A percentile compares a stretch with the other conserved stretches of the same genome.
These are phyloP conservation scores for Drosophila lowei DNA, from an alignment of 1,140 invertebrate genomes.

Conservation along the genomic window DNA sequence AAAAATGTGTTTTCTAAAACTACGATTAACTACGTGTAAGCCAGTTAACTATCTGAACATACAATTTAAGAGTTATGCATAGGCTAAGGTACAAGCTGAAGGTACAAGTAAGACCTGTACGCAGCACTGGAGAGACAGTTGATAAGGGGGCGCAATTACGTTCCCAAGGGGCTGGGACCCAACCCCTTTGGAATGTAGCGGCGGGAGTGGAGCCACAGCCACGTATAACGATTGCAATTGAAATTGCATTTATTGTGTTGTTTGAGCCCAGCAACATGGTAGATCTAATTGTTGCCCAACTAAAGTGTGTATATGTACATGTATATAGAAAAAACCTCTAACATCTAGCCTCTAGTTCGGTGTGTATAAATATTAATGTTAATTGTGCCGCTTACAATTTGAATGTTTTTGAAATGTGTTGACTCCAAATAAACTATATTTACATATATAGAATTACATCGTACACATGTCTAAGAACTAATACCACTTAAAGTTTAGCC, in stretches of 20 bases:
- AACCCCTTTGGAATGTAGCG: slow-evolving; percentile 58
- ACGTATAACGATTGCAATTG: slow-evolving; percentile 28
- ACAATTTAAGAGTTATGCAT: background rate
- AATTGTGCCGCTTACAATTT: slow-evolving; percentile 12
- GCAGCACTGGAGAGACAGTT: slow-evolving; percentile 28
- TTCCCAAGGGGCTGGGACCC: slow-evolving; percentile 55
- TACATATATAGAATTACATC: too few relatives aligned
- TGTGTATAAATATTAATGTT: background rate
- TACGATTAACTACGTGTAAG: slow-evolving; percentile 4
- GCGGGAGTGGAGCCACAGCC: slow-evolving; percentile 10
- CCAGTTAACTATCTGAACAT: slow-evolving; percentile 32
- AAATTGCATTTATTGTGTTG: slow-evolving; percentile 77
- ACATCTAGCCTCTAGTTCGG: background rate
- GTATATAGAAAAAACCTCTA: background rate
- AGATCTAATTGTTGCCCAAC: slow-evolving; percentile 66
- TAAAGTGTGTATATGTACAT: slow-evolving; percentile 31
- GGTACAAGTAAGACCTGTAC: slow-evolving; percentile 20
- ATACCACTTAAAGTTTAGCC: slow-evolving; percentile 8
- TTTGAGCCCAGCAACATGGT: slow-evolving; percentile 79
- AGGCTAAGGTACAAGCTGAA: slow-evolving; percentile 10
- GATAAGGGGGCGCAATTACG: slow-evolving; percentile 44
- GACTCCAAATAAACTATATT: too few relatives aligned
- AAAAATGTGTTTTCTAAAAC: slow-evolving; percentile 73
- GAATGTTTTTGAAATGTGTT: slow-evolving; percentile 1
- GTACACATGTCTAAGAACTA: slow-evolving; percentile 1